A percentile compares a stretch with the other conserved stretches of the same genome.
phyloP scores from a whole-genome alignment of 2,888 invertebrate genomes.

The Phymatocera aterrima region DNA sequence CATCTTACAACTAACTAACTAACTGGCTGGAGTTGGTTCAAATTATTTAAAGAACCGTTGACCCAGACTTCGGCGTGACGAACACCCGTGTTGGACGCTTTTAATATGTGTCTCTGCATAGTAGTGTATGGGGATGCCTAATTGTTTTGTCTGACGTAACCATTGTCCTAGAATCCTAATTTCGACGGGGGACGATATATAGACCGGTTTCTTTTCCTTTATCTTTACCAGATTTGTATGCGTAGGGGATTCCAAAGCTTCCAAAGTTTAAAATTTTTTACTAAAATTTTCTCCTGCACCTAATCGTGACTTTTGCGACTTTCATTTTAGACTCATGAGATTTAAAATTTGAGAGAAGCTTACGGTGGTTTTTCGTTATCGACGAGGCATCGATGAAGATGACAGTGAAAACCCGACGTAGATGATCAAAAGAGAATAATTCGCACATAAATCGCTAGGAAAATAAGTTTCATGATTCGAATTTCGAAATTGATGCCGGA shows the following conservation, averaged over 20 bases:
- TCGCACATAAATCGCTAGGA: neutral
- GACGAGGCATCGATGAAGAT: too few species aligned
- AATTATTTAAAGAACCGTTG: slow-evolving; percentile 46
- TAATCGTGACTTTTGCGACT: too few species aligned
- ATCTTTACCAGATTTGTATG: too few species aligned
- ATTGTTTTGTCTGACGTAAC: neutral
- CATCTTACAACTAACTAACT: neutral
- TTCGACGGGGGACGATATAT: neutral
- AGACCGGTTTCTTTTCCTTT: neutral
- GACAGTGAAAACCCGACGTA: too few species aligned
- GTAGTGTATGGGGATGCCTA: neutral
- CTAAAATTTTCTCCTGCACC: too few species aligned
- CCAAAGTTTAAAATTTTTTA: too few species aligned
- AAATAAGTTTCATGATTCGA: neutral
- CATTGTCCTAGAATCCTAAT: slow-evolving; percentile 54
- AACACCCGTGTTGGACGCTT: slow-evolving; percentile 44
- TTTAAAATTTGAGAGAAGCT: too few species aligned
- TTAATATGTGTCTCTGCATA: too few species aligned
- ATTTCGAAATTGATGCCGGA: neutral
- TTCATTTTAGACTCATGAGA: too few species aligned
- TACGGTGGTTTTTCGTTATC: too few species aligned
- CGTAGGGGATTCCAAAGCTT: too few species aligned
- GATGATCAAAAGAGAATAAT: neutral
- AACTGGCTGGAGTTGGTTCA: slow-evolving; percentile 19
- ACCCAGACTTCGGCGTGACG: slow-evolving; percentile 38